Conservation (phyloP, 2,888 invertebrate species). For the Cephus spinipes region DNA sequence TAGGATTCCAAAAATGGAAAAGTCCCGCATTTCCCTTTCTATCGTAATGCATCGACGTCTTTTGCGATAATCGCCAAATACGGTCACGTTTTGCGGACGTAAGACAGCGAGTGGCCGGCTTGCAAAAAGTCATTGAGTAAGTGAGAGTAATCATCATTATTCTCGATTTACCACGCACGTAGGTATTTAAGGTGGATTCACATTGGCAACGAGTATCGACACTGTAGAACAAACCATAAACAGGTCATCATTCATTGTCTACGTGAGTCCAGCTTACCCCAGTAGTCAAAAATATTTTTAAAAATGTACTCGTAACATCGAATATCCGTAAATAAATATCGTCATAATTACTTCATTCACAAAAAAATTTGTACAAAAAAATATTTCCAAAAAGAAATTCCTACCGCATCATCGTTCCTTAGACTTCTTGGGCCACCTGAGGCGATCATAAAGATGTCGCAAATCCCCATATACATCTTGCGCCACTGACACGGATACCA, state of each 20-base stretch:
- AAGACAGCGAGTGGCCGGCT: conserved; percentile 5
- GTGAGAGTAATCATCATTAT: conserved; percentile 39
- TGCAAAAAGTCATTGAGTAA: conserved; percentile 35
- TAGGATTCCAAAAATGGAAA: not conserved
- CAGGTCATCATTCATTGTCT: not conserved
- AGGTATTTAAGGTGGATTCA: conserved; percentile 13
- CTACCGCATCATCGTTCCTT: not conserved
- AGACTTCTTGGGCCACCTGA: not conserved
- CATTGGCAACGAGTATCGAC: conserved; percentile 12
- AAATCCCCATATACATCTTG: not conserved
- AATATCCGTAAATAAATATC: not conserved
- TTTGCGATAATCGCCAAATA: conserved; percentile 4
- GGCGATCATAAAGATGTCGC: not conserved
- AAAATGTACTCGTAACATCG: not conserved
- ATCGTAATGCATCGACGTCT: not conserved
- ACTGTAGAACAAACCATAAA: not conserved
- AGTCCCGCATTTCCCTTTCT: not conserved
- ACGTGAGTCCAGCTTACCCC: not conserved
- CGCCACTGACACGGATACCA: conserved; percentile 3
- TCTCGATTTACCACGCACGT: conserved; percentile 19
- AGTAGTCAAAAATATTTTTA: not conserved
- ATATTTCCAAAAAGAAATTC: not conserved
- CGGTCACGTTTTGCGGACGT: not conserved
- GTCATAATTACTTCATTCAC: not conserved
- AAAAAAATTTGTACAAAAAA: not conserved